phyloP scores from a whole-genome alignment of 2,113 vertebrate genomes.

The Cebus imitator region DNA sequence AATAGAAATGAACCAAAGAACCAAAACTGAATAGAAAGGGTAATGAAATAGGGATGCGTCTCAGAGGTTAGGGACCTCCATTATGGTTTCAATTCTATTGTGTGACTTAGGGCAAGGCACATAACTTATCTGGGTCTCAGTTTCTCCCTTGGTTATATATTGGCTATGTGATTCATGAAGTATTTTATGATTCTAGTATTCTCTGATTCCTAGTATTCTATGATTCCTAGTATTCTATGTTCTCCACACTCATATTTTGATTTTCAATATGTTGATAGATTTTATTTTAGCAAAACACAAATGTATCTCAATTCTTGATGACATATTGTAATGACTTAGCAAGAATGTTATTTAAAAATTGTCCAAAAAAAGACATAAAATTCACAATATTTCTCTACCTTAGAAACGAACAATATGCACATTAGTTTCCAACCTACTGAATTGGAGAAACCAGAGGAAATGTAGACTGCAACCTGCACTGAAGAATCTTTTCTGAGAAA shows the following conservation, averaged over 20 bases:
- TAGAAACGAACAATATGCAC: not conserved
- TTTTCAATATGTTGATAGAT: not conserved
- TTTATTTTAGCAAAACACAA: slow-evolving; percentile 44
- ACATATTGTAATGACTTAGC: not conserved
- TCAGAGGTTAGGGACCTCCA: not conserved
- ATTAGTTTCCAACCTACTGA: not conserved
- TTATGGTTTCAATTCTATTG: not conserved
- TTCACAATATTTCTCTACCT: not conserved
- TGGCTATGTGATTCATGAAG: not conserved
- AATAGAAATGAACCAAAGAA: not conserved
- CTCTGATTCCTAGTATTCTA: not conserved
- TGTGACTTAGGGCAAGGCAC: not conserved
- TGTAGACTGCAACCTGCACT: not conserved
- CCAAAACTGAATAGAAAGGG: not conserved
- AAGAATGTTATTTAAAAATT: not conserved
- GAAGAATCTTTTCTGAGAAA: not conserved
- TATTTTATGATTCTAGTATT: not conserved
- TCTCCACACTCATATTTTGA: not conserved
- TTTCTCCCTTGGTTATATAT: not conserved
- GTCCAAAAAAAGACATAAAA: not conserved
- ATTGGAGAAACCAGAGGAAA: not conserved
- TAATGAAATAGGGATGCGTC: not conserved
- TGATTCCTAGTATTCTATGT: not conserved
- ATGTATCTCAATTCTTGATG: slow-evolving; percentile 31
- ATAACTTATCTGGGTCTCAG: not conserved